phyloP scores from a whole-genome alignment of 2,888 invertebrate species.

The Rosalia funebris region DNA sequence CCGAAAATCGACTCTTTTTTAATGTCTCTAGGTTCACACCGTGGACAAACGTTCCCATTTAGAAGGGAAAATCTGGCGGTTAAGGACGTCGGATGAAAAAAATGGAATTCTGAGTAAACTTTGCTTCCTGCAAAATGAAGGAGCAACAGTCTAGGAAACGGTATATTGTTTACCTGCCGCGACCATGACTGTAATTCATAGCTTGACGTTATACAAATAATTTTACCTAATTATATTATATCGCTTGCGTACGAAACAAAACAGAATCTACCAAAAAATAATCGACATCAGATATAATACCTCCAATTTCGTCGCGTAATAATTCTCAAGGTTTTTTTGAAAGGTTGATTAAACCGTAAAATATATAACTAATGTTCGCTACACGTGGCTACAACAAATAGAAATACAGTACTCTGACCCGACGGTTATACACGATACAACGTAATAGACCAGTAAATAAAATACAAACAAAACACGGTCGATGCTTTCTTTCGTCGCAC shows the following conservation, averaged over 20 bases:
- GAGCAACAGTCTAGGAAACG: too few species aligned
- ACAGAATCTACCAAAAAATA: slow-evolving; percentile 2
- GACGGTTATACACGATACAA: slow-evolving; percentile 5
- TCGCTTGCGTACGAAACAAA: background rate
- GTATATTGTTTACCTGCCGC: background rate
- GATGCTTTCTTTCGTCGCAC: too few species aligned
- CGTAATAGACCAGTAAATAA: slow-evolving; percentile 4
- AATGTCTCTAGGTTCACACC: too few species aligned
- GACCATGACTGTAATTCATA: background rate
- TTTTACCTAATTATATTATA: background rate
- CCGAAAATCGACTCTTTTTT: too few species aligned
- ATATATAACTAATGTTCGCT: slow-evolving; percentile 16
- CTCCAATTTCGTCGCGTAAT: slow-evolving; percentile 19
- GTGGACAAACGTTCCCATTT: too few species aligned
- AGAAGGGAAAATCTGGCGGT: too few species aligned
- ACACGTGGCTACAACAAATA: slow-evolving; percentile 15
- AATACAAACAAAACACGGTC: slow-evolving; percentile 17
- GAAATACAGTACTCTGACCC: slow-evolving; percentile 15
- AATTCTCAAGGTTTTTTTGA: slow-evolving; percentile 29
- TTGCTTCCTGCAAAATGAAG: too few species aligned
- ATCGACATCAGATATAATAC: slow-evolving; percentile 7
- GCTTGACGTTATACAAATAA: background rate
- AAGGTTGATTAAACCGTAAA: slow-evolving; percentile 32
- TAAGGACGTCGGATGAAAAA: too few species aligned
- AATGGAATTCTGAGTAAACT: too few species aligned